Conservation (phyloP, 92 coral and sea anemone species). For the Epizoanthus rinbou region DNA sequence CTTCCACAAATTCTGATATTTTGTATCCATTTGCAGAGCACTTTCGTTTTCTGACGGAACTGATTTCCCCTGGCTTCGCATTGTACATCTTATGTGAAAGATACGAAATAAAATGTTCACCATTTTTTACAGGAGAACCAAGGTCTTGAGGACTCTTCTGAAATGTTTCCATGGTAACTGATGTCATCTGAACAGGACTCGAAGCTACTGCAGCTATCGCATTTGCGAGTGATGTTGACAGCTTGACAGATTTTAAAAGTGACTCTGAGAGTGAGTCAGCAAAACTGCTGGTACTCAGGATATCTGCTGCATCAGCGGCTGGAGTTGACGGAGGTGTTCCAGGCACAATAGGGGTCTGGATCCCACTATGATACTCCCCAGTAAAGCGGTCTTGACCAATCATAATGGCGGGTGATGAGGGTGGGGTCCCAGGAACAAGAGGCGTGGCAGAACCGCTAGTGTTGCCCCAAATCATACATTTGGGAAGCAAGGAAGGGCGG, state of each 20-base stretch:
- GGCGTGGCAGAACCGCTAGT: constrained; percentile 62
- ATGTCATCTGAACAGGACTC: constrained; percentile 55
- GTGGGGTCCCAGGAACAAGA: constrained; percentile 80
- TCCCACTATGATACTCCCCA: constrained; percentile 37
- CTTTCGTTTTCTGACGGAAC: background rate
- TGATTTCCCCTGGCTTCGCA: background rate
- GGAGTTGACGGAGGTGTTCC: constrained; percentile 32
- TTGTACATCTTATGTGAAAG: constrained; percentile 42
- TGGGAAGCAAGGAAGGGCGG: constrained; percentile 66
- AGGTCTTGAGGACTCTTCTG: constrained; percentile 71
- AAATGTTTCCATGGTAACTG: constrained; percentile 67
- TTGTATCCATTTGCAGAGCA: constrained; percentile 31
- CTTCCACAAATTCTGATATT: constrained; percentile 62
- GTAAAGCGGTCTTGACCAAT: constrained; percentile 49
- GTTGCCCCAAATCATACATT: constrained; percentile 55
- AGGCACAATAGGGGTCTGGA: constrained; percentile 44
- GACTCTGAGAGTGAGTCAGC: constrained; percentile 80
- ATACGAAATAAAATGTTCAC: constrained; percentile 53
- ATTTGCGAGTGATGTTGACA: constrained; percentile 77
- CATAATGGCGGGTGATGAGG: constrained; percentile 60
- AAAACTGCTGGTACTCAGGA: constrained; percentile 55
- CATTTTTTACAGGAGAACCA: constrained; percentile 66
- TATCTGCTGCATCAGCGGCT: constrained; percentile 15
- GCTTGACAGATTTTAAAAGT: constrained; percentile 67
- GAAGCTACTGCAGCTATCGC: constrained; percentile 75